phyloP scores from a whole-genome alignment of 2,797 vertebrate genomes.

The Sylvia borin region DNA sequence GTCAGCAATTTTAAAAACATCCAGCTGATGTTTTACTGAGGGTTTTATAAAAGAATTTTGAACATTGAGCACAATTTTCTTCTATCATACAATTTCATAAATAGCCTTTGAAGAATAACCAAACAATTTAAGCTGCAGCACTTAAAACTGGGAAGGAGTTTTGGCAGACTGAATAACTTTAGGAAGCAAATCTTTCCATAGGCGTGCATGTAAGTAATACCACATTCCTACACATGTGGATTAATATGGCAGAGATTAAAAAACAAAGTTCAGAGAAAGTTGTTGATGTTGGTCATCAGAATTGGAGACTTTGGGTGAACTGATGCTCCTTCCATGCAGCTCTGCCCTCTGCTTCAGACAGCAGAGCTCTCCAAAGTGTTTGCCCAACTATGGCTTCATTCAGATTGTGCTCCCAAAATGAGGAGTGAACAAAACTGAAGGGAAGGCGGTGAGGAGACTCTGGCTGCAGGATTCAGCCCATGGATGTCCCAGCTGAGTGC shows the following conservation, averaged over 20 bases:
- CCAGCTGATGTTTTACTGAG: background rate
- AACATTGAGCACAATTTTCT: background rate
- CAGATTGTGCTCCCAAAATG: background rate
- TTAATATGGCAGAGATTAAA: background rate
- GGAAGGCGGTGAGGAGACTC: background rate
- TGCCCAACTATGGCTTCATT: background rate
- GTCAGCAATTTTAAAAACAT: slow-evolving; percentile 1
- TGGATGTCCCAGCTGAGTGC: background rate
- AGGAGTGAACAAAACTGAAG: background rate
- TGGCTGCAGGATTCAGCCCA: background rate
- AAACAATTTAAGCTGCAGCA: slow-evolving; percentile 39
- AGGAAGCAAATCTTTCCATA: slow-evolving; percentile 29
- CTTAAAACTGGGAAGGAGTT: slow-evolving; percentile 35
- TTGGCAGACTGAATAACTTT: slow-evolving; percentile 30
- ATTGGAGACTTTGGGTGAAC: background rate
- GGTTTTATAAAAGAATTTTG: slow-evolving; percentile 29
- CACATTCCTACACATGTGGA: background rate
- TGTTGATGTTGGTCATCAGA: background rate
- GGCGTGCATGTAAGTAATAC: slow-evolving; percentile 16
- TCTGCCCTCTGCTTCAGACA: background rate
- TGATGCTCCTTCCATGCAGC: background rate
- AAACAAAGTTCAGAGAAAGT: background rate
- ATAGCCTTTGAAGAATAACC: slow-evolving; percentile 59
- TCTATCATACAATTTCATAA: slow-evolving; percentile 21
- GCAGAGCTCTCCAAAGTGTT: background rate